Base-by-base conservation (phyloP, 2,113 vertebrate species). In the Puffinus mauretanicus region DNA sequence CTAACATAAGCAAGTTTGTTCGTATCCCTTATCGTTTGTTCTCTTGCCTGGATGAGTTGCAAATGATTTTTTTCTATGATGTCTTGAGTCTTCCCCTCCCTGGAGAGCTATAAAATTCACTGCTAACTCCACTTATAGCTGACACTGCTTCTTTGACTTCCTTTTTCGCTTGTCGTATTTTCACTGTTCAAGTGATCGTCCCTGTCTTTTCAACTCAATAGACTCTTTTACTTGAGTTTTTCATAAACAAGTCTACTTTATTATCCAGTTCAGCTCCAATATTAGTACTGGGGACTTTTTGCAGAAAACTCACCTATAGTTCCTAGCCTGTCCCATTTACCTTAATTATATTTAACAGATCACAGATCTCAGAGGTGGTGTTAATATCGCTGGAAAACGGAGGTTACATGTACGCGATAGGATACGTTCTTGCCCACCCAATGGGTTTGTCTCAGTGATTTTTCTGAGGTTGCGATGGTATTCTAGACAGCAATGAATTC, bases 141-240 rank as follows among this genome's bases (percentile, higher is more conserved):
- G 93, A 61, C 65, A 69, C n/a, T 30, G 26, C 38, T 82, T 30
- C 72, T 84, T 69, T 79, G 75, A 22, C 47, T 94, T 86, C 64
- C 7, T 67, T 83, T 83, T 79, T 71, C 1, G 0, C 42, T 91
- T 82, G 13, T 81, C 46, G 6, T 66, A 81, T 86, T 88, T 78
- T 78, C 65, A 83, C 32, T 67, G 36, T 70, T 83, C 32, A 62
- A 62, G 40, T 66, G 55, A 78, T 40, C 60, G 34, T 66, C 61
- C 55, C 72, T 1, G 3, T 91, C 72, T 92, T 92, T 82, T 67
- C 82, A 80, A 60, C 21, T 88, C 40, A 67, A 82, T 20, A 64
- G 32, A 30, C 34, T 15, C 17, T 82, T 92, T 76, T 47, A 29
- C 44, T 66, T 21, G 25, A 81, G 20, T 29, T 88, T 73, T 92